Conservation (phyloP, 2,888 invertebrate genomes). For the Auanema sp. region DNA sequence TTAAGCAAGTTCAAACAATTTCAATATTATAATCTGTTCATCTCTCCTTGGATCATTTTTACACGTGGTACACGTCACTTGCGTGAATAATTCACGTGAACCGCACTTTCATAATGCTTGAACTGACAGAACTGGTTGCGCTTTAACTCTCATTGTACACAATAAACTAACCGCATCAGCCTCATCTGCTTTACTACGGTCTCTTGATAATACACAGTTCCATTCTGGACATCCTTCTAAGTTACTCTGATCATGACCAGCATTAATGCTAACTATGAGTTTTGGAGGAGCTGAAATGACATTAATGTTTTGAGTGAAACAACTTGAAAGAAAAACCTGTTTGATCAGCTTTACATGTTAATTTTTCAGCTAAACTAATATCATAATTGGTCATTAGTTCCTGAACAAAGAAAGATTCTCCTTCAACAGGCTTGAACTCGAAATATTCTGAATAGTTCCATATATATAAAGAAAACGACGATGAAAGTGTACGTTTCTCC, state of each 20-base stretch:
- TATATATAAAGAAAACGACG: too few relatives aligned
- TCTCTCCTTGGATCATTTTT: slow-evolving; percentile 16
- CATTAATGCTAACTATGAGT: slow-evolving; percentile 43
- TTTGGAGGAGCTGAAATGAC: slow-evolving; percentile 15
- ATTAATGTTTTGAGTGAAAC: neutral
- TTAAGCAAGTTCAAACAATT: too few relatives aligned
- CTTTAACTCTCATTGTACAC: neutral
- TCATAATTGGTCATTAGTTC: slow-evolving; percentile 34
- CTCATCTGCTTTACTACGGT: slow-evolving; percentile 22
- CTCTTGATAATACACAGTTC: slow-evolving; percentile 53
- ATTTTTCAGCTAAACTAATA: slow-evolving; percentile 26
- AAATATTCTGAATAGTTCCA: slow-evolving; percentile 8
- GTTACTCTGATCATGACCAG: slow-evolving; percentile 42
- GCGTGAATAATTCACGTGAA: neutral
- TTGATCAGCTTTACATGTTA: slow-evolving; percentile 15
- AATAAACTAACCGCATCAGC: slow-evolving; percentile 31
- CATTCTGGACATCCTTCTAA: slow-evolving; percentile 60
- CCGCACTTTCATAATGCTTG: neutral
- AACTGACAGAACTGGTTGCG: neutral
- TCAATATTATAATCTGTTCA: too few relatives aligned
- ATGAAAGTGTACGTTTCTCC: too few relatives aligned
- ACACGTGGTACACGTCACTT: neutral
- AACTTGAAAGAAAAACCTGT: neutral
- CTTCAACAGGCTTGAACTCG: slow-evolving; percentile 34
- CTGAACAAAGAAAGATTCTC: slow-evolving; percentile 40